Base-by-base conservation (phyloP, 2,888 invertebrate genomes). In the Pristionchus maxplancki region DNA sequence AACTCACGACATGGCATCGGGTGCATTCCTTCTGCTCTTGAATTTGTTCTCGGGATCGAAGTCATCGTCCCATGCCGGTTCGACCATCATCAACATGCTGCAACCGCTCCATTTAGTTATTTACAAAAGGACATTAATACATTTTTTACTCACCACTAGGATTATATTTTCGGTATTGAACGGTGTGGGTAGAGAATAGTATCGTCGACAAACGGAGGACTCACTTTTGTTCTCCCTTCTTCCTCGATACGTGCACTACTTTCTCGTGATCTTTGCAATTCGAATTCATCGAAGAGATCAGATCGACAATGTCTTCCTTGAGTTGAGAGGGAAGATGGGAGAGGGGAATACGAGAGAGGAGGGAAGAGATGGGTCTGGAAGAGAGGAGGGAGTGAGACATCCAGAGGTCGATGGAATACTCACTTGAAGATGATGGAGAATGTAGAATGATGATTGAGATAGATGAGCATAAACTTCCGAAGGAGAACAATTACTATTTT, bases 1-100 rank as follows among this genome's bases (percentile, higher is more conserved):
- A 50, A 82, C 82, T 82, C 50, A 82, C 82, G 82, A 50, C 28
- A 40, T 64, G 1, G 62, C 64, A 58, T 62, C 85, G 24, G 58
- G 64, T 34, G 82, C 58, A 64, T 37, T 24, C 64, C 71, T 67
- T 37, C 82, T 89, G 50, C 31, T 86, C 85, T 96, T 96, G 91
- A 96, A 96, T 93, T 96, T 96, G 93, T 96, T 96, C 84, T 96
- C 96, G 81, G 93, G 93, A 64, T 97, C 97, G 95, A 96, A 97
- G 13, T 95, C 90, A 93, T 92, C 90, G 93, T 95, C 92, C 95
- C 93, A 90, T 20, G 90, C 85, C 15, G 94, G 94, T 89, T 94
- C 94, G 84, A 94, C 89, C 93, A 94, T 93, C 82, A 92, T 91
- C 85, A 94, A 89, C 93, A 93, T 93, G 58, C 91, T 93, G 89